Percentiles rank a stretch among this genome's conserved stretches.
These are phyloP conservation scores for Lepidocolaptes lacrymiger DNA, from an alignment of 2,797 vertebrate genomes.

Conservation along the genomic window DNA sequence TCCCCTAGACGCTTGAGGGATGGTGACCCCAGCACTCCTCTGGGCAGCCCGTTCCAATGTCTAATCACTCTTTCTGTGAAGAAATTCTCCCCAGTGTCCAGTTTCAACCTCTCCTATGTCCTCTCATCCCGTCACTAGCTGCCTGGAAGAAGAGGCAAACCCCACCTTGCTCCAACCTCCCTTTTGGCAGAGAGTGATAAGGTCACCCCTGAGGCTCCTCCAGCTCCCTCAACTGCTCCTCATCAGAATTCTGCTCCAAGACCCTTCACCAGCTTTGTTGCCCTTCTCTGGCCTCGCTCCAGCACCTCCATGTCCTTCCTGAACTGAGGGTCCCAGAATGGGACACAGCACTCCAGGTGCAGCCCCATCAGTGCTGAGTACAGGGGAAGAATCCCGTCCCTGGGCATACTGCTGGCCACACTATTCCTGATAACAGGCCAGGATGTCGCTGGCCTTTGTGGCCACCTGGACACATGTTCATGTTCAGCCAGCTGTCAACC, in stretches of 20 bases:
- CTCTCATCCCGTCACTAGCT: fast-evolving
- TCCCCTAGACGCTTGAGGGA: neutral
- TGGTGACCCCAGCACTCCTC: neutral
- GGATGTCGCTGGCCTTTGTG: neutral
- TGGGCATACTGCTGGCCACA: neutral
- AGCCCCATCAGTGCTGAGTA: neutral
- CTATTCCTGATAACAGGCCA: neutral
- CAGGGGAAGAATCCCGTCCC: neutral
- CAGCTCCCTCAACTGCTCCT: neutral
- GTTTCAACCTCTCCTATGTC: neutral
- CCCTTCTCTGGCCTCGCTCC: neutral
- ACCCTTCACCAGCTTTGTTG: fast-evolving
- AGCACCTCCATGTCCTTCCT: too few relatives aligned
- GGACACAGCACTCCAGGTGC: too few relatives aligned
- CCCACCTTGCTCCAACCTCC: neutral
- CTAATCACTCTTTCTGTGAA: neutral
- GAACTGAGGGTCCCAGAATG: neutral
- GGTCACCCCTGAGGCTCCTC: neutral
- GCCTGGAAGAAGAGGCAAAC: neutral
- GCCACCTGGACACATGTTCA: neutral
- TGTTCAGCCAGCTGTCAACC: neutral
- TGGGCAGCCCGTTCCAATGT: neutral
- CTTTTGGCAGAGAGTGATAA: too few relatives aligned
- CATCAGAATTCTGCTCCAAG: neutral
- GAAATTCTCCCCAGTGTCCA: neutral